Base-by-base conservation (phyloP, 2,797 vertebrate genomes). In the Amniataba percoides region DNA sequence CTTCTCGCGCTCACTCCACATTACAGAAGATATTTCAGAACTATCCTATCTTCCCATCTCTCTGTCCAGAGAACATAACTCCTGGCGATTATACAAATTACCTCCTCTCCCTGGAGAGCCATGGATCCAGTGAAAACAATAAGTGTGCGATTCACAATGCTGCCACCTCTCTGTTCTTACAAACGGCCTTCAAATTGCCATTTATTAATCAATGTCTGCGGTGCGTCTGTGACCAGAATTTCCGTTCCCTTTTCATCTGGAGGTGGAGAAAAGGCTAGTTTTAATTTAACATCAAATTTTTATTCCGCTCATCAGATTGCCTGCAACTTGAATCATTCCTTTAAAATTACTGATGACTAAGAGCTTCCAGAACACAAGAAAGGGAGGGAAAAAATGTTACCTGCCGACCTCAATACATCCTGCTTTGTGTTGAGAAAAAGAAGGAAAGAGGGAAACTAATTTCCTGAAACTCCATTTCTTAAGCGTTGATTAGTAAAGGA, bases 391-490 rank as follows among this genome's bases (percentile, higher is more conserved):
- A 68, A 75, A 81, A 60, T 2, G 67, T 87, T 93, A 94, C 93
- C 92, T 94, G 91, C 81, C 69, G 75, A 92, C 92, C 90, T 92
- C 88, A 67, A 92, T 93, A 93, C 91, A 91, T 94, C 85, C 93
- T 91, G 90, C 91, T 92, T 91, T 92, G 88, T 92, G 83, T 87
- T 85, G 76, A 88, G 88, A 87, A 85, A 87, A 88, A 86, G 78
- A 87, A 77, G 75, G 71, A 68, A 87, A 87, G 71, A 77, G 80
- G 80, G 74, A 89, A 94, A 94, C 84, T 91, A 77, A 95, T 95
- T 94, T 94, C 92, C 95, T 93, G 91, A 94, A 94, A 94, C 93
- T 93, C 92, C 82, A 91, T 95, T 94, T 94, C 93, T 94, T 94
- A 94, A 93, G 89, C 77, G 93, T 93, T 95, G 94, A 95, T 96